Conservation (phyloP, 2,797 vertebrate genomes). For the Chlorospingus semifuscus region DNA sequence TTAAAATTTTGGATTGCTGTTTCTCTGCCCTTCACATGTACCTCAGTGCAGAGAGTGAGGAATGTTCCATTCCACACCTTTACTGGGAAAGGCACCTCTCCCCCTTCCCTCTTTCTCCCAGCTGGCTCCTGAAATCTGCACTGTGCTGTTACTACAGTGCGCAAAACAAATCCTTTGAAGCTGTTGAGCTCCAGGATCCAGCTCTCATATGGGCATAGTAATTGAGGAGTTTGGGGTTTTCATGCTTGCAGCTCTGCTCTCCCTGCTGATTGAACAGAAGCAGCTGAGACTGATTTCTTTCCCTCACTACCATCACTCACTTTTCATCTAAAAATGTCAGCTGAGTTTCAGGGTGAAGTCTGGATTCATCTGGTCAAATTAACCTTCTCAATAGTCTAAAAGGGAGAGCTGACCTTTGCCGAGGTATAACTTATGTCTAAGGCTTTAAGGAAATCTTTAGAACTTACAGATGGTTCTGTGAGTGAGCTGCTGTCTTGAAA, state of each 20-base stretch:
- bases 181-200: neutral
- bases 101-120: neutral
- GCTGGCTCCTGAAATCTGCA: neutral
- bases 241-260: neutral
- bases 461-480: neutral
- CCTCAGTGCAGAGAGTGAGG: neutral
- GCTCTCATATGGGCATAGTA: neutral
- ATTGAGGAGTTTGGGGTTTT: neutral
- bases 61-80: neutral
- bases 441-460: neutral
- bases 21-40: neutral
- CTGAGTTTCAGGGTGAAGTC: conserved; percentile 23
- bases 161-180: neutral
- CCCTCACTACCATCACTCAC: neutral
- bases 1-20: neutral
- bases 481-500: neutral
- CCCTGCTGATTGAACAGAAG: neutral
- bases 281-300: neutral
- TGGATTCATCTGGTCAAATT: conserved; percentile 53
- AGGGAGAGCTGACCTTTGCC: conserved; percentile 30
- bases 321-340: conserved; percentile 54
- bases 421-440: neutral
- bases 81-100: neutral
- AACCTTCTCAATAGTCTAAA: conserved; percentile 51
- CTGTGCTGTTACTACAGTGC: neutral